Evolutionary conservation across 2,888 invertebrate species (phyloP), one percentile per base, ranked within the genome.

Genomic region (Erebia palarica): DNA sequence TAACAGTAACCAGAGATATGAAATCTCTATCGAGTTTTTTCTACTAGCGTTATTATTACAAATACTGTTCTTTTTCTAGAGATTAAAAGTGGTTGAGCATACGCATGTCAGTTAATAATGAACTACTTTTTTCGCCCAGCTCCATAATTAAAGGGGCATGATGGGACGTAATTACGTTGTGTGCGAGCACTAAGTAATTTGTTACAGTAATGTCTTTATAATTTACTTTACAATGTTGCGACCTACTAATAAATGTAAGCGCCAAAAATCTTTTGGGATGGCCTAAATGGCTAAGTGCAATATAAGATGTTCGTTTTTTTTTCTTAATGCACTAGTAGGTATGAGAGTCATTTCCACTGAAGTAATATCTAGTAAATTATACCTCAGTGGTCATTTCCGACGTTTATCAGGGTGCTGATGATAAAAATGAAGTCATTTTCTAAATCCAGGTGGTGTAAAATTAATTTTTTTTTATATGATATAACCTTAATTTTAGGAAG

Each of bases 151-250:
- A 68, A 64, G 73, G 70, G 64, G 55, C 65, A 60, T 60, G 60
- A 67, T 59, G 68, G 60, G 59, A 68, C 55, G 68, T 57, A 65
- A 65, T 65, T 65, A 57, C 42, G 58, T 63, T 58, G 49, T 42
- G 69, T 59, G 69, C 59, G 60, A 66, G 53, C 68, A 68, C 71
- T 69, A 63, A 73, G 66, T 65, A 68, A 73, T 71, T 71, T 66
- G 18, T 65, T 66, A 61, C 71, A 51, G 65, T 71, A 73, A 73
- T 71, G 73, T 68, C 73, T 71, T 73, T 71, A 71, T 73, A 73
- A 73, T 68, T 71, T 58, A 51, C 65, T 49, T 65, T 66, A 73
- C 73, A 71, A 68, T 71, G 68, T 73, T 69, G 65, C 65, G 27
- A 42, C 57, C 49, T 65, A 57, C 53, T 60, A 59, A 58, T 9